Evolutionary conservation across 2,113 vertebrate species (phyloP).

Genomic region (Bucco capensis): DNA sequence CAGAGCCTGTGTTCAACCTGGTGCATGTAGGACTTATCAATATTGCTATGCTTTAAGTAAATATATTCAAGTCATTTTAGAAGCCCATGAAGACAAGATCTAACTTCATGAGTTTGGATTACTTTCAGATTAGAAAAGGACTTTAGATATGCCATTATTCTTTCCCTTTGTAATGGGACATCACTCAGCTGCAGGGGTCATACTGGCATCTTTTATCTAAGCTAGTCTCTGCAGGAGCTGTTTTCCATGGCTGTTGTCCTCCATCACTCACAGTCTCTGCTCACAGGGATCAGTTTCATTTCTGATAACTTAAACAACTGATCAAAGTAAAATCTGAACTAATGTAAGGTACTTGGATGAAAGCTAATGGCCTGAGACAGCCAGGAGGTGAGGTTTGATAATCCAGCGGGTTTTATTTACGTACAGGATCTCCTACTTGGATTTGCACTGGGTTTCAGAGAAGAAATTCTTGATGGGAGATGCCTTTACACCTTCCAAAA

Average conservation of each 20-base stretch:
- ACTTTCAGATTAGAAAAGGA: background rate
- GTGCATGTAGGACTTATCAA: background rate
- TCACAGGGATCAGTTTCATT: background rate
- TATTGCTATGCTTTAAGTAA: background rate
- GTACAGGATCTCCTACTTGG: background rate
- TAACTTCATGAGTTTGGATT: background rate
- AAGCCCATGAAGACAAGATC: background rate
- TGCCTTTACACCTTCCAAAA: background rate
- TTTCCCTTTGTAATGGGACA: background rate
- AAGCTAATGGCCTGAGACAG: background rate
- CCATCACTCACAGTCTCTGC: background rate
- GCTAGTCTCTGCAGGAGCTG: background rate
- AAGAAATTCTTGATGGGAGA: background rate
- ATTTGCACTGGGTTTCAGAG: background rate
- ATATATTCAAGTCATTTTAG: background rate
- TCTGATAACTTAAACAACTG: background rate
- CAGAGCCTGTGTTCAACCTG: background rate
- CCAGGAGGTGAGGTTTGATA: background rate
- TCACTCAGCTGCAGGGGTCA: background rate
- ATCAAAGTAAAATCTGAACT: background rate
- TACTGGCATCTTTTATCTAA: background rate
- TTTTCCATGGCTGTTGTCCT: background rate
- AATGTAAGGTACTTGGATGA: background rate
- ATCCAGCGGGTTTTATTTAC: background rate
- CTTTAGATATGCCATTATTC: background rate